Conservation (phyloP, 2,797 vertebrate genomes). For the Amphiprion clarkii region DNA sequence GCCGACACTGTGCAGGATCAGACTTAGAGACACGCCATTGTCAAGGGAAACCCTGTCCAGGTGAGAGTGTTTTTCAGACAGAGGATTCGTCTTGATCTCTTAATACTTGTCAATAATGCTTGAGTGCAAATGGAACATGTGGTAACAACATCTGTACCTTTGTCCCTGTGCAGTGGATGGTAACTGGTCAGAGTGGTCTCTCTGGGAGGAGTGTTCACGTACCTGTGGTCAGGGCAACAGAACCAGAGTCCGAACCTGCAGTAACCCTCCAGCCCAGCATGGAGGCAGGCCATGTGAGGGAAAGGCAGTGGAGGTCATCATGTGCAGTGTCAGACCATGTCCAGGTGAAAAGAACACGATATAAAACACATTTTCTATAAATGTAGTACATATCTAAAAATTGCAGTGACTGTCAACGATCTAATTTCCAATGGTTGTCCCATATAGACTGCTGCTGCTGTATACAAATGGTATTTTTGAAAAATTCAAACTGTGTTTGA, state of each 20-base stretch:
- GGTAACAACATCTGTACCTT: background rate
- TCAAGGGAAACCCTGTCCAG: constrained; percentile 91
- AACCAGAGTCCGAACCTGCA: constrained; percentile 92
- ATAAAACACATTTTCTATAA: background rate
- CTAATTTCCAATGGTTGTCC: background rate
- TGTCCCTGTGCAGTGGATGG: constrained; percentile 89
- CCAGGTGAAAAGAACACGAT: constrained; percentile 85
- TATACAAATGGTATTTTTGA: background rate
- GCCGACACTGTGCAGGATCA: constrained; percentile 86
- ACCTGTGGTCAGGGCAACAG: constrained; percentile 94
- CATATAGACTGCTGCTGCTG: no score
- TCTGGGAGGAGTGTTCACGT: constrained; percentile 95
- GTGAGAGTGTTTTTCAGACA: constrained; percentile 68
- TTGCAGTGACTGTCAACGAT: background rate
- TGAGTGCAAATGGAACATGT: background rate
- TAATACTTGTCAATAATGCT: background rate
- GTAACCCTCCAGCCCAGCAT: constrained; percentile 87
- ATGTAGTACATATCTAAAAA: background rate
- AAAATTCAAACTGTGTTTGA: background rate
- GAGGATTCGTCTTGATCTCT: background rate
- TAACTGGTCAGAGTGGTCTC: constrained; percentile 94
- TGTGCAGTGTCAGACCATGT: constrained; percentile 92
- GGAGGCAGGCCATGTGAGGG: constrained; percentile 91
- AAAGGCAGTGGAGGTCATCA: constrained; percentile 86
- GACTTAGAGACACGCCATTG: constrained; percentile 86